These are phyloP conservation scores for Helleia helle DNA, from an alignment of 2,888 invertebrate genomes.

Conservation along the genomic window DNA sequence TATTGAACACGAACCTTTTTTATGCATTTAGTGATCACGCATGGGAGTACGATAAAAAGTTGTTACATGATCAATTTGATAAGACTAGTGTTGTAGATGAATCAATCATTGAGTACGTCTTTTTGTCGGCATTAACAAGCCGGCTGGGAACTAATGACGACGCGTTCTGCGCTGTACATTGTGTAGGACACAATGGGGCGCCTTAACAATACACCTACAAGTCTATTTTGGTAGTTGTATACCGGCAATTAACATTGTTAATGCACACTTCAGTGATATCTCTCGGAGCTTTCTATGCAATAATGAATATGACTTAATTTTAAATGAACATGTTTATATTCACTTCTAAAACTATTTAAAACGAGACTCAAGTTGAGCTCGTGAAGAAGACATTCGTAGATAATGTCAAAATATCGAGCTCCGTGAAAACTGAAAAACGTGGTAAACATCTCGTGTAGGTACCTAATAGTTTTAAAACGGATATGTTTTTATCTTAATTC, in stretches of 20 bases:
- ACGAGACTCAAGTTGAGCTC: no score
- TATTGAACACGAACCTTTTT: neutral
- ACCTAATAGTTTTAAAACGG: no score
- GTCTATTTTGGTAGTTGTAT: constrained; percentile 43
- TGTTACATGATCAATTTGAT: constrained; percentile 47
- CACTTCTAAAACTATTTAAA: no score
- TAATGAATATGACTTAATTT: constrained; percentile 7
- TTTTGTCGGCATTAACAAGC: constrained; percentile 51
- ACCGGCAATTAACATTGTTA: constrained; percentile 49
- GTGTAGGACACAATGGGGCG: constrained; percentile 38
- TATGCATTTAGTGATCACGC: neutral
- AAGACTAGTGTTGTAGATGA: constrained; percentile 42
- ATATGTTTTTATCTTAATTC: neutral
- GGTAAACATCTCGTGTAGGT: no score
- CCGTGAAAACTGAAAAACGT: no score
- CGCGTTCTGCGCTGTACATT: constrained; percentile 25
- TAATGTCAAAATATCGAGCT: no score
- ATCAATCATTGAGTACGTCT: constrained; percentile 51
- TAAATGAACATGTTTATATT: no score
- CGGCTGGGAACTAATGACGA: constrained; percentile 43
- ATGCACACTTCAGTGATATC: constrained; percentile 22
- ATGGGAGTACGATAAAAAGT: neutral
- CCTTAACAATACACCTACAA: constrained; percentile 34
- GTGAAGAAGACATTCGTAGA: no score
- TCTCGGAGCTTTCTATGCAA: constrained; percentile 16